Evolutionary conservation across 2,888 invertebrate genomes (phyloP), one percentile per base, ranked within the genome.

Genomic region (Empis stercorea): DNA sequence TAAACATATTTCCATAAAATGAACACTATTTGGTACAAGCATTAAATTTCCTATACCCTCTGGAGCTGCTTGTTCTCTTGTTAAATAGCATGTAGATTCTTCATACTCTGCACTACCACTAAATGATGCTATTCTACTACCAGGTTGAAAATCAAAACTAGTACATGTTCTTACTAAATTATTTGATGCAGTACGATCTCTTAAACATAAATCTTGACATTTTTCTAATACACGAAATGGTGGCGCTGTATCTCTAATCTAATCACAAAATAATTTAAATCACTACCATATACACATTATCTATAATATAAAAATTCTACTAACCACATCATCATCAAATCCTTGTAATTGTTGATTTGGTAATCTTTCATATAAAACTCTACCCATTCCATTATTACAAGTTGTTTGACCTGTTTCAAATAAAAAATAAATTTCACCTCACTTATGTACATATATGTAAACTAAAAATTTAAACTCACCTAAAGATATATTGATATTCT

Each of bases 61-160:
- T 0, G 91, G 89, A 45, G 82, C 80, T 0, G 88, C 85, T 58
- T 87, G 87, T 64, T 91, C 89, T 32, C 86, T 73, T 0, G 88
- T 87, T 52, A 92, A 68, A 63, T 87, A 89, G 61, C 91, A 91
- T 14, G 84, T 84, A 11, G 88, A 88, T 61, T 91, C 89, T 61
- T 91, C 91, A 61, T 86, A 89, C 60, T 88, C 88, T 1, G 87
- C 81, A 53, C 80, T 79, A 9, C 83, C 82, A 54, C 84, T 86
- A 59, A 84, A 88, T 0, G 85, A 84, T 30, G 87, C 84, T 54
- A 87, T 86, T 36, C 88, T 75, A 54, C 84, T 84, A 48, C 91
- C 92, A 0, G 91, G 89, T 67, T 88, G 87, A 63, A 91, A 92
- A 68, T 92, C 91, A 56, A 92, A 89, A 40, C 89, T 91, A 51